phyloP scores from a whole-genome alignment of 1,140 invertebrate genomes.

The Caenorhabditis tropicalis region DNA sequence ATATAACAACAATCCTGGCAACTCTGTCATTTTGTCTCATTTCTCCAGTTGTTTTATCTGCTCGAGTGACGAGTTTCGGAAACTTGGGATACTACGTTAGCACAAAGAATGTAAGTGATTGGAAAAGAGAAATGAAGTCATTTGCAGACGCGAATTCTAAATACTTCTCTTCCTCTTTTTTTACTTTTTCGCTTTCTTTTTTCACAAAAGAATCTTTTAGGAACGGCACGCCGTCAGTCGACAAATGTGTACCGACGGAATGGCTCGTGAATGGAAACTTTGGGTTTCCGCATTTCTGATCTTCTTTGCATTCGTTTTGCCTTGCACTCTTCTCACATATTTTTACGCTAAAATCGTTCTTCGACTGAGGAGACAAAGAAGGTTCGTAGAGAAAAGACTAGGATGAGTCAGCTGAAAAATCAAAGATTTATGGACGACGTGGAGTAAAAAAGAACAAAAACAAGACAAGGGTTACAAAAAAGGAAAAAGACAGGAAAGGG shows the following conservation, averaged over 20 bases:
- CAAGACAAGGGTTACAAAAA: neutral
- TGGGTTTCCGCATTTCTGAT: conserved; percentile 44
- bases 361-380: conserved; percentile 45
- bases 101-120: conserved; percentile 16
- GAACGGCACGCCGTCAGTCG: conserved; percentile 21
- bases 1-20: conserved; percentile 43
- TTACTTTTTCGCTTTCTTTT: neutral
- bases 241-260: conserved; percentile 41
- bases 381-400: neutral
- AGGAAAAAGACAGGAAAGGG: neutral
- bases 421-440: neutral
- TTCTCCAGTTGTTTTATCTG: conserved; percentile 48
- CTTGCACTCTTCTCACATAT: conserved; percentile 48
- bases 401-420: conserved; percentile 16
- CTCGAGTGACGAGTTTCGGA: conserved; percentile 29
- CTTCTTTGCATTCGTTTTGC: conserved; percentile 45
- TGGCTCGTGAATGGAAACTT: conserved; percentile 15
- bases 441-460: neutral
- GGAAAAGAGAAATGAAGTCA: neutral
- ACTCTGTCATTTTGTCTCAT: conserved; percentile 47
- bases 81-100: conserved; percentile 2
- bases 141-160: neutral
- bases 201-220: neutral
- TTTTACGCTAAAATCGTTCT: conserved; percentile 51
- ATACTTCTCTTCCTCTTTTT: neutral